A percentile compares a stretch with the other conserved stretches of the same genome.
Conservation (phyloP, 2,888 invertebrate genomes). For the Drosophila histrio region DNA sequence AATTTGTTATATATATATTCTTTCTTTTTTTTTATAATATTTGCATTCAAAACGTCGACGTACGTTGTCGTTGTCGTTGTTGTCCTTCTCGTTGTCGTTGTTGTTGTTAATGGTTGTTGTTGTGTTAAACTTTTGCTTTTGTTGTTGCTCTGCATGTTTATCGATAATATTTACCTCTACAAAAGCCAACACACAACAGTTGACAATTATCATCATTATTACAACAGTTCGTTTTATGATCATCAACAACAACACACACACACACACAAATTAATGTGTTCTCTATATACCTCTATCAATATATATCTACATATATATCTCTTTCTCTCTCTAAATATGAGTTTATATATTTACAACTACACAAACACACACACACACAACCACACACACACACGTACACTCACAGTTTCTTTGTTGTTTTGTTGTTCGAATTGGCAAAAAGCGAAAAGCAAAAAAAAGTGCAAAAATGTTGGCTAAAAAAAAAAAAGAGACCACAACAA, state of each 20-base stretch:
- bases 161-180: slow-evolving; percentile 51
- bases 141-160: slow-evolving; percentile 67
- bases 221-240: slow-evolving; percentile 17
- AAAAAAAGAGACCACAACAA: slow-evolving; percentile 23
- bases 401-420: slow-evolving; percentile 70
- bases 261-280: slow-evolving; percentile 23
- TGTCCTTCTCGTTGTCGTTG: slow-evolving; percentile 14
- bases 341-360: slow-evolving; percentile 22
- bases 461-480: slow-evolving; percentile 44
- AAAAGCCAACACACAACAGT: slow-evolving; percentile 37
- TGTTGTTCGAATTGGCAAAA: slow-evolving; percentile 69
- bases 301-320: slow-evolving; percentile 13
- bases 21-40: slow-evolving; percentile 40
- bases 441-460: slow-evolving; percentile 43
- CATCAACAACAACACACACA: slow-evolving; percentile 32
- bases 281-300: not conserved
- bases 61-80: slow-evolving; percentile 36
- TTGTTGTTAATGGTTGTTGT: slow-evolving; percentile 44
- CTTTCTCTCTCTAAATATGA: slow-evolving; percentile 26
- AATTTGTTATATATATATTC: slow-evolving; percentile 7
- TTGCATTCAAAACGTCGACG: slow-evolving; percentile 55
- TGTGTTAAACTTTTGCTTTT: slow-evolving; percentile 30
- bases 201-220: slow-evolving; percentile 26
- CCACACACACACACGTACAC: slow-evolving; percentile 24
- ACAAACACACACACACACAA: slow-evolving; percentile 20